phyloP scores from a whole-genome alignment of 2,113 vertebrate genomes.

The Mustelus asterias region DNA sequence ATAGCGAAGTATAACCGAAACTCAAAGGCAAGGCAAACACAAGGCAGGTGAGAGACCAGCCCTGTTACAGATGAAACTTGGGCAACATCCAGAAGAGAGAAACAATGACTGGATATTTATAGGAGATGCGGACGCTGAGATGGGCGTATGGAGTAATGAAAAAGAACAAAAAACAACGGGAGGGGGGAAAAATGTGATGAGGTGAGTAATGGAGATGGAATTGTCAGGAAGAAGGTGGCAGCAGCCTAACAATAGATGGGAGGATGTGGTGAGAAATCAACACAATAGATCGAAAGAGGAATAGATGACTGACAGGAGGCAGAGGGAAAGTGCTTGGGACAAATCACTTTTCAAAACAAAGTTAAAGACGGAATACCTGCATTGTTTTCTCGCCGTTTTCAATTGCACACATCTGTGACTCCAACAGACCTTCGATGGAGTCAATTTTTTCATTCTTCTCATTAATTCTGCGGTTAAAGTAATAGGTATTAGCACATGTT shows the following conservation, averaged over 20 bases:
- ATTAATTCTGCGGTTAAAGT: slow-evolving; percentile 60
- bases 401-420: slow-evolving; percentile 65
- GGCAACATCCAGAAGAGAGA: background rate
- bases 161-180: background rate
- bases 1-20: background rate
- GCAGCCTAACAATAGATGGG: background rate
- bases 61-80: background rate
- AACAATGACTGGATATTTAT: background rate
- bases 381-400: slow-evolving; percentile 62
- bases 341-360: slow-evolving; percentile 35
- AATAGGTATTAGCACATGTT: background rate
- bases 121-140: background rate
- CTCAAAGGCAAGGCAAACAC: background rate
- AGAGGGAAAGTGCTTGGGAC: slow-evolving; percentile 35
- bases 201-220: background rate
- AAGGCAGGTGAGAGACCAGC: background rate
- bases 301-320: too few relatives aligned
- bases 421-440: slow-evolving; percentile 71
- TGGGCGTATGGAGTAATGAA: background rate
- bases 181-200: background rate
- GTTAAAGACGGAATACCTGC: slow-evolving; percentile 57
- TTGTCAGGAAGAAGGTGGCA: background rate
- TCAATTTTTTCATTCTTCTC: slow-evolving; percentile 79
- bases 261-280: slow-evolving; percentile 38
- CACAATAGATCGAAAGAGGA: slow-evolving; percentile 37